Conservation (phyloP, 1,140 invertebrate species). For the Megalonaias nervosa region DNA sequence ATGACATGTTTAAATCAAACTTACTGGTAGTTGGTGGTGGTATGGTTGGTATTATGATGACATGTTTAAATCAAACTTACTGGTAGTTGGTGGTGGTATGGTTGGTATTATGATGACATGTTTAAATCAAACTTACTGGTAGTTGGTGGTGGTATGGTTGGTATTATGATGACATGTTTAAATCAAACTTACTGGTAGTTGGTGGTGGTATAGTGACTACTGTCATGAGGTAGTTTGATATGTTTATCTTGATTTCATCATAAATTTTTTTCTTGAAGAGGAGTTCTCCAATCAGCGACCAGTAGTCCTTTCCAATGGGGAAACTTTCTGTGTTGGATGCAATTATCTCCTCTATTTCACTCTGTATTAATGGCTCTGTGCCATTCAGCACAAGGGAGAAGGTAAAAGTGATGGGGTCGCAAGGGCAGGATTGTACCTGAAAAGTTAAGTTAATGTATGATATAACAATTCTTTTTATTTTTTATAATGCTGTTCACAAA, state of each 20-base stretch:
- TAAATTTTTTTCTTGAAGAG: not conserved
- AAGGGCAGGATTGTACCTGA: conserved; percentile 6
- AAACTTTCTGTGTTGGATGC: conserved; percentile 7
- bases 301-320: not conserved
- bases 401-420: conserved; percentile 24
- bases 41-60: no score
- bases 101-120: no score
- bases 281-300: conserved; percentile 27
- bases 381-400: conserved; percentile 28
- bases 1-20: no score
- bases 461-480: no score
- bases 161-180: no score
- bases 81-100: no score
- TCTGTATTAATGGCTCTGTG: conserved; percentile 31
- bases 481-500: no score
- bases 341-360: conserved; percentile 23
- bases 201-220: conserved; percentile 10
- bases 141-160: no score
- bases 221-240: conserved; percentile 31
- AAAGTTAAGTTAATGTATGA: no score
- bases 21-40: no score
- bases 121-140: no score
- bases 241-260: conserved; percentile 30
- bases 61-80: not conserved
- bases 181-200: conserved; percentile 3